Conservation (phyloP, 2,888 invertebrate species). For the Frankliniella fusca region DNA sequence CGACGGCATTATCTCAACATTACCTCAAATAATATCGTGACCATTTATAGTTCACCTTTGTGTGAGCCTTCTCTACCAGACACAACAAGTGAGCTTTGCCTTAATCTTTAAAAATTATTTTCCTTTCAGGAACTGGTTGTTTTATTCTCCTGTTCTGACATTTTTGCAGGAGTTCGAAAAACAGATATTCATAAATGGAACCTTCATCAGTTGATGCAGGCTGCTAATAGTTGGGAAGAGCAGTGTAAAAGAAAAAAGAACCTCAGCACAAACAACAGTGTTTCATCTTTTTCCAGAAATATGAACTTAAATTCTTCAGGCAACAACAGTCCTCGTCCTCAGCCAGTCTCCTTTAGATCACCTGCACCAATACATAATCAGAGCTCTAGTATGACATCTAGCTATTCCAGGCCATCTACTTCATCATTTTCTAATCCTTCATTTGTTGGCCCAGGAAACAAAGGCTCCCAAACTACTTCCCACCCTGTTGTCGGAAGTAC, state of each 20-base stretch:
- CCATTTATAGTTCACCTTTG: slow-evolving; percentile 38
- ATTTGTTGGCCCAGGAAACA: no score
- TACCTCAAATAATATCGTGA: slow-evolving; percentile 41
- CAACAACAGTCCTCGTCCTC: no score
- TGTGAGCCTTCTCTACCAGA: slow-evolving; percentile 20
- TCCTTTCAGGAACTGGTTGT: background rate
- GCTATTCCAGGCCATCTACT: no score
- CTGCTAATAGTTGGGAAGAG: background rate
- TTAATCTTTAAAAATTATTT: background rate
- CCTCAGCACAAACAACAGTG: background rate
- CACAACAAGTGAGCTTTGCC: background rate
- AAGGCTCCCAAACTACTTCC: no score
- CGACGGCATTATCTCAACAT: slow-evolving; percentile 41
- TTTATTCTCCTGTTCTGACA: background rate
- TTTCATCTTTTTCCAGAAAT: no score
- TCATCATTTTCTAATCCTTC: no score
- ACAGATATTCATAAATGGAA: background rate
- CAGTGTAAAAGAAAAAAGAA: background rate
- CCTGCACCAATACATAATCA: no score
- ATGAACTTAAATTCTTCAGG: no score
- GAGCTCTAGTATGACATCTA: no score
- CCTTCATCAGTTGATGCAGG: background rate
- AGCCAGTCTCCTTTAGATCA: no score
- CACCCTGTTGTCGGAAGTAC: no score
- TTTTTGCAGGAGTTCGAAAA: background rate